These are phyloP conservation scores for Nyctalus aviator DNA, from an alignment of 2,797 vertebrate species.

Conservation along the genomic window DNA sequence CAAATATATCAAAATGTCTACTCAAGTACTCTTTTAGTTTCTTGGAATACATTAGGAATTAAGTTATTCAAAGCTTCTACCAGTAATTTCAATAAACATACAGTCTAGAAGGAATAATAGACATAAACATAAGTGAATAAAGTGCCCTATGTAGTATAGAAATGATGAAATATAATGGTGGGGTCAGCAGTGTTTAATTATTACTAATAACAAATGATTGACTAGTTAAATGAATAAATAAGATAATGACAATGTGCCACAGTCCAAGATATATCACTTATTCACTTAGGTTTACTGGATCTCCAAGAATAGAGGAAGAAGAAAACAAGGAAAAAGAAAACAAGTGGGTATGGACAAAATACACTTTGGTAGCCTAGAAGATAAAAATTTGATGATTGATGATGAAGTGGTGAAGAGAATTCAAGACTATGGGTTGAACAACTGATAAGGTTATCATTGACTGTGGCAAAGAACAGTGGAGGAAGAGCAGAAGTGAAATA, in stretches of 20 bases:
- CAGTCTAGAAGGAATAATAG: not conserved
- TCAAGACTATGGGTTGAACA: not conserved
- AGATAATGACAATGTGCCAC: not conserved
- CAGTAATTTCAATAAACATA: not conserved
- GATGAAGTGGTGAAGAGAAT: not conserved
- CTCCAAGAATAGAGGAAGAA: not conserved
- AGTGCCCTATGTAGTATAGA: not conserved
- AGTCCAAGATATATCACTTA: not conserved
- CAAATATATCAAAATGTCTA: not conserved
- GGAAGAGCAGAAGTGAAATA: not conserved
- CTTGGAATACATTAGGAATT: not conserved
- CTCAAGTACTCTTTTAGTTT: conserved; percentile 1
- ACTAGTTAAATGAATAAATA: not conserved
- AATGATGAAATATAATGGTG: not conserved
- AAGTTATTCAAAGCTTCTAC: not conserved
- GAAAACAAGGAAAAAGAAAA: not conserved
- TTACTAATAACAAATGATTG: not conserved
- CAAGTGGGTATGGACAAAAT: not conserved
- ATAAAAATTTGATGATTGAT: not conserved
- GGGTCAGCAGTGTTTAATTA: not conserved
- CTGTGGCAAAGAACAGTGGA: not conserved
- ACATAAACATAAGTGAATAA: not conserved
- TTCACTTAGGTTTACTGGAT: not conserved
- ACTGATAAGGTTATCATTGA: not conserved
- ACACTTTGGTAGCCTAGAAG: not conserved